Percentiles rank a stretch among this genome's conserved stretches.
These are phyloP conservation scores for Chlorocebus sabaeus DNA, from an alignment of 2,113 vertebrate species.

Conservation along the genomic window DNA sequence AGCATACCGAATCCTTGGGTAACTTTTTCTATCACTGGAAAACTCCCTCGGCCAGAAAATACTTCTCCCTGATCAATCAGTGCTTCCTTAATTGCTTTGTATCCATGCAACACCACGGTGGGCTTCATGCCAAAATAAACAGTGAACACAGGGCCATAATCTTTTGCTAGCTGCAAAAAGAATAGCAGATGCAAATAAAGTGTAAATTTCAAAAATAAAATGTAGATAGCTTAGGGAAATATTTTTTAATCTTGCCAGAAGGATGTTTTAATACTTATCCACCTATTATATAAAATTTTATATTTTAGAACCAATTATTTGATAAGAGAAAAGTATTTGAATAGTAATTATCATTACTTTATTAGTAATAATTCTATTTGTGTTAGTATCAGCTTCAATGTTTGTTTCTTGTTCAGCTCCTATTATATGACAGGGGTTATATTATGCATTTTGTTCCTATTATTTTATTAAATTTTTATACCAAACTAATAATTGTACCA, in stretches of 20 bases:
- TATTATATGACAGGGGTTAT: neutral
- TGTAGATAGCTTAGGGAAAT: neutral
- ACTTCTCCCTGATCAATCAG: constrained; percentile 46
- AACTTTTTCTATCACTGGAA: accelerated
- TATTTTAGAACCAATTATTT: neutral
- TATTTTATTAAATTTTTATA: neutral
- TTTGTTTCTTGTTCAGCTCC: neutral
- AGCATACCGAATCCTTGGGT: neutral
- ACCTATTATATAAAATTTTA: neutral
- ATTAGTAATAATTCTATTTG: neutral
- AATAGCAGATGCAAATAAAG: neutral
- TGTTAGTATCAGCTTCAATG: neutral
- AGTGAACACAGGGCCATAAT: constrained; percentile 61
- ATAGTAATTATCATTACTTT: neutral
- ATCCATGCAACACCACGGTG: constrained; percentile 47
- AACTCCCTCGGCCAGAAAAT: constrained; percentile 29
- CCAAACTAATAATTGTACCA: neutral
- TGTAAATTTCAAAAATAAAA: neutral
- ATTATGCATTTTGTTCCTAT: neutral
- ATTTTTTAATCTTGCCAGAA: neutral
- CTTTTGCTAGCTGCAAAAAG: constrained; percentile 22
- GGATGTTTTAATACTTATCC: neutral
- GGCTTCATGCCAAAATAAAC: constrained; percentile 20
- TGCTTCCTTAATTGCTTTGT: constrained; percentile 30
- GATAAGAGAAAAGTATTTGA: neutral